phyloP scores from a whole-genome alignment of 1,140 invertebrate species.

The Drosophila miranda region DNA sequence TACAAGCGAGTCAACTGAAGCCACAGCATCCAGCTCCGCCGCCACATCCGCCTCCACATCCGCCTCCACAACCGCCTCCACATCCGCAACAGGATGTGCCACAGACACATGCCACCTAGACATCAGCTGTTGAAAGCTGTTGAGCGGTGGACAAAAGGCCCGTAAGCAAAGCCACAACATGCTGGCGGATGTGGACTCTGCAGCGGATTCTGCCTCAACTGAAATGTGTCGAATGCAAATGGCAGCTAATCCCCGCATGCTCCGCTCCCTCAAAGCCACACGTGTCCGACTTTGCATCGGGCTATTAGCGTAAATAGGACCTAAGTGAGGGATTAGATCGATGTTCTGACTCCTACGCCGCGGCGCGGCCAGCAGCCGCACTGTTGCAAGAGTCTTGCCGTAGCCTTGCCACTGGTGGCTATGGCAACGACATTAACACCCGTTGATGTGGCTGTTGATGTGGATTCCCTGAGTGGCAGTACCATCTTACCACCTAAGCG shows the following conservation, averaged over 20 bases:
- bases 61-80: neutral
- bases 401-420: neutral
- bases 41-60: neutral
- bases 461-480: constrained; percentile 11
- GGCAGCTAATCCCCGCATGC: neutral
- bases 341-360: constrained; percentile 55
- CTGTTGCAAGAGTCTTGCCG: neutral
- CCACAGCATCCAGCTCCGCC: neutral
- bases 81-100: constrained; percentile 5
- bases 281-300: constrained; percentile 58
- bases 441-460: too few species aligned
- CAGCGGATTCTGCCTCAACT: neutral
- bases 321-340: constrained; percentile 67
- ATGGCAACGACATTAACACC: too few species aligned
- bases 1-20: constrained; percentile 16
- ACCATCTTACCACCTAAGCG: constrained; percentile 22
- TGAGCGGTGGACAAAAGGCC: constrained; percentile 21
- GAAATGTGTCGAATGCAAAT: too few species aligned
- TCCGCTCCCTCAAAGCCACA: constrained; percentile 8
- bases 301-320: constrained; percentile 65
- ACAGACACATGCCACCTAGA: neutral
- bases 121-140: neutral
- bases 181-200: constrained; percentile 12
- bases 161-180: constrained; percentile 11
- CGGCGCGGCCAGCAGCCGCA: constrained; percentile 18